These are phyloP conservation scores for Synanceia verrucosa DNA, from an alignment of 2,797 vertebrate genomes.

Conservation along the genomic window DNA sequence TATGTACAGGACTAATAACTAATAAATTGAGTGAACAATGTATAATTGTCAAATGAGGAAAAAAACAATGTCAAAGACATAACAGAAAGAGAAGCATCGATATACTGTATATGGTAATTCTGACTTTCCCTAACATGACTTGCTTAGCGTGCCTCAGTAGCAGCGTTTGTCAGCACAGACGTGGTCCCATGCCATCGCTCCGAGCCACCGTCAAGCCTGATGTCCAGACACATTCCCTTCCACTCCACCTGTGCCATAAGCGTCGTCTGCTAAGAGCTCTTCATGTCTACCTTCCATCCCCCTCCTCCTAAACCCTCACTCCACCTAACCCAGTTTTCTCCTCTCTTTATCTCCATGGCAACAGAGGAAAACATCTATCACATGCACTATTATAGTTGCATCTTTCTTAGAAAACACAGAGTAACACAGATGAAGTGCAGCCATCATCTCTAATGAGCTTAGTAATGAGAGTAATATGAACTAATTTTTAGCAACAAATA, in stretches of 20 bases:
- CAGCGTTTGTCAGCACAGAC: constrained; percentile 21
- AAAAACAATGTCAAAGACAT: too few species aligned
- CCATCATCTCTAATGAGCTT: not conserved
- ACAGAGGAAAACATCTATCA: constrained; percentile 52
- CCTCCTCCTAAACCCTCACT: constrained; percentile 55
- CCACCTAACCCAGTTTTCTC: constrained; percentile 75
- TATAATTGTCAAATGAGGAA: too few species aligned
- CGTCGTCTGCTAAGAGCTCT: constrained; percentile 58
- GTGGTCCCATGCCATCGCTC: constrained; percentile 54
- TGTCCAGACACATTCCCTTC: constrained; percentile 83
- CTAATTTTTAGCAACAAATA: not conserved
- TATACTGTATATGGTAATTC: not conserved
- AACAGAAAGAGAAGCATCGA: too few species aligned
- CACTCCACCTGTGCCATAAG: constrained; percentile 78
- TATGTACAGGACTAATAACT: too few species aligned
- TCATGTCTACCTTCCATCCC: constrained; percentile 47
- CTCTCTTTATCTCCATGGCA: constrained; percentile 53
- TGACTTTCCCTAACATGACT: not conserved
- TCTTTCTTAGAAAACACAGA: not conserved
- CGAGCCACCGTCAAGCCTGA: constrained; percentile 63
- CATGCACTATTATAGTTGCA: not conserved
- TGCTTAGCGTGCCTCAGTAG: not conserved
- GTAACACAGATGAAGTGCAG: not conserved
- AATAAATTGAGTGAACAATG: too few species aligned
- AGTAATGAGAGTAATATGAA: not conserved